These are phyloP conservation scores for Typhlichthys eigenmanni DNA, from an alignment of 2,797 vertebrate genomes.

Conservation along the genomic window DNA sequence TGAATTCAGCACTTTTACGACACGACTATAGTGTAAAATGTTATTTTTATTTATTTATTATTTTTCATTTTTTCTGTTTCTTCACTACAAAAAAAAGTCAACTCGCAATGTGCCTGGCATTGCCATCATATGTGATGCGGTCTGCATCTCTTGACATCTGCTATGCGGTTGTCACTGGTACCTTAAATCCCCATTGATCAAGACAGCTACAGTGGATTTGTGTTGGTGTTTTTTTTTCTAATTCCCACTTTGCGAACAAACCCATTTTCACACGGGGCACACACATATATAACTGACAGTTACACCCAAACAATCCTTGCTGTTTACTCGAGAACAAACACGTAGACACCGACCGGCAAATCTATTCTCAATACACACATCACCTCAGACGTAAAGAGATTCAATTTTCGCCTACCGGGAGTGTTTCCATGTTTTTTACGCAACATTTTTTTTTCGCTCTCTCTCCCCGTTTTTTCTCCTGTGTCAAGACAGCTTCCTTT, in stretches of 20 bases:
- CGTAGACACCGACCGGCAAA: slow-evolving; percentile 77
- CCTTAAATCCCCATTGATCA: slow-evolving; percentile 81
- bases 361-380: slow-evolving; percentile 83
- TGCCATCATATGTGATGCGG: slow-evolving; percentile 53
- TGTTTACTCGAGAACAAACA: slow-evolving; percentile 81
- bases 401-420: slow-evolving; percentile 81
- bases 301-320: slow-evolving; percentile 79
- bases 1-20: not conserved
- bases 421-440: slow-evolving; percentile 63
- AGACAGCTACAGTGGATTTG: slow-evolving; percentile 73
- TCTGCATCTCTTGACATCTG: slow-evolving; percentile 72
- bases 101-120: slow-evolving; percentile 58
- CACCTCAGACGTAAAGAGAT: slow-evolving; percentile 81
- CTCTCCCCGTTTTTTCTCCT: slow-evolving; percentile 40
- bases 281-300: slow-evolving; percentile 78
- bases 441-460: slow-evolving; percentile 68
- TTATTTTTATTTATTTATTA: not conserved
- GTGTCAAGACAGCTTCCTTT: slow-evolving; percentile 80
- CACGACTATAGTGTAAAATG: not conserved
- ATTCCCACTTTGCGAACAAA: slow-evolving; percentile 81
- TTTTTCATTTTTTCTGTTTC: too few relatives aligned
- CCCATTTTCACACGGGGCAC: slow-evolving; percentile 78
- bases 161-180: slow-evolving; percentile 76
- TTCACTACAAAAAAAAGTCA: slow-evolving; percentile 58
- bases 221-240: slow-evolving; percentile 68